Evolutionary conservation across 2,888 invertebrate species (phyloP).

Genomic region (Nomada goodeniana): DNA sequence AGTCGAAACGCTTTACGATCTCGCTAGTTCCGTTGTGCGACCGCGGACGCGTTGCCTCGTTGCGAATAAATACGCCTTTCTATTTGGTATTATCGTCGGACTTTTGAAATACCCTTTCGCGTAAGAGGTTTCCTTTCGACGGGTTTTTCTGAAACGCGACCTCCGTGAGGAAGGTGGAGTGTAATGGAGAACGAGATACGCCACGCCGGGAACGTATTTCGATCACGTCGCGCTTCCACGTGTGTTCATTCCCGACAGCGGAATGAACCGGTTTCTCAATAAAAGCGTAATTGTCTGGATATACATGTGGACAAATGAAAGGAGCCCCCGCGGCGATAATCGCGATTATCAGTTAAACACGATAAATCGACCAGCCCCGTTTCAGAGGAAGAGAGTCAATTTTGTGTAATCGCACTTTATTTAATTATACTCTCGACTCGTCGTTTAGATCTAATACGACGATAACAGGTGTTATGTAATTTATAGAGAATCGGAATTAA

Average conservation of each 20-base stretch:
- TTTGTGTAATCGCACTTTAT: neutral
- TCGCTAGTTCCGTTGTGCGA: neutral
- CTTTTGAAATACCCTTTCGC: neutral
- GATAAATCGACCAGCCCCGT: no score
- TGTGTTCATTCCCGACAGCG: neutral
- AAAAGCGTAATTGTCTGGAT: neutral
- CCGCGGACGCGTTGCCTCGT: neutral
- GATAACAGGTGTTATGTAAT: constrained; percentile 41
- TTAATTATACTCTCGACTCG: neutral
- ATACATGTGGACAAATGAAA: no score
- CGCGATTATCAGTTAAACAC: no score
- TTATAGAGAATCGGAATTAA: constrained; percentile 69
- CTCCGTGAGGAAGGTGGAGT: neutral
- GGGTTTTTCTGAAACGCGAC: neutral
- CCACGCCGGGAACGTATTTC: neutral
- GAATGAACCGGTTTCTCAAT: neutral
- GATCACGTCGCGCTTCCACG: neutral
- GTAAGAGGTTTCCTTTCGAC: neutral
- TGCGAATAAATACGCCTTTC: neutral
- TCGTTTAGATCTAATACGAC: constrained; percentile 58
- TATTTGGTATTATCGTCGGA: neutral
- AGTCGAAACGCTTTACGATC: constrained; percentile 12
- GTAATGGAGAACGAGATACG: no score
- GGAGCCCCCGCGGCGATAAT: no score
- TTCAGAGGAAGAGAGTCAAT: neutral